phyloP scores from a whole-genome alignment of 2,797 vertebrate genomes.

The Schizothorax lantsangensis region DNA sequence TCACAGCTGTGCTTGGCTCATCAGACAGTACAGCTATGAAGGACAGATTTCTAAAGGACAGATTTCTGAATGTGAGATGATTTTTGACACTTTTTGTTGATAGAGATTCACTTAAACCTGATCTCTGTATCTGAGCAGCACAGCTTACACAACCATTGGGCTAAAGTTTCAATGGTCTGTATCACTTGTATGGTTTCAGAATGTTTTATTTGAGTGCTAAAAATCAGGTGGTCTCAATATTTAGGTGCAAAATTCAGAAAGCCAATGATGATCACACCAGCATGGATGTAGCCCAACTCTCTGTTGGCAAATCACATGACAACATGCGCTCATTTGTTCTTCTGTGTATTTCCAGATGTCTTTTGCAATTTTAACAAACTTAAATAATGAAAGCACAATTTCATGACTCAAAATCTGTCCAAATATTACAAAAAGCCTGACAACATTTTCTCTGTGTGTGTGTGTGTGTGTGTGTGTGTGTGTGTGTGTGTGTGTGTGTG shows the following conservation, averaged over 20 bases:
- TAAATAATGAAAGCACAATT: neutral
- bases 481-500: neutral
- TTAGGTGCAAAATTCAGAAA: neutral
- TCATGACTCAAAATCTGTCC: neutral
- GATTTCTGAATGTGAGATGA: neutral
- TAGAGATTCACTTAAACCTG: neutral
- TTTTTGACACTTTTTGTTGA: neutral
- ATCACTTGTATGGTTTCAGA: neutral
- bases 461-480: no score
- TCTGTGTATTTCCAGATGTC: neutral
- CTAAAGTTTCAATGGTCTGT: neutral
- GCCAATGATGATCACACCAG: neutral
- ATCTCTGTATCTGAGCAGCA: neutral
- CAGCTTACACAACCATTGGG: neutral
- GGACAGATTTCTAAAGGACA: neutral
- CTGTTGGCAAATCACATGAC: neutral
- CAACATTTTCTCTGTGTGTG: neutral
- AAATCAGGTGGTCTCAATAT: neutral
- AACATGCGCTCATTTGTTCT: neutral
- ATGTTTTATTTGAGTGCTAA: neutral
- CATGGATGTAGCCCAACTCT: neutral
- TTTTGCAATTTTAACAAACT: neutral
- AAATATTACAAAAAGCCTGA: neutral
- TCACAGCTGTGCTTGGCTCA: constrained; percentile 16
- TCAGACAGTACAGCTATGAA: neutral